Evolutionary conservation across 2,888 invertebrate species (phyloP), one percentile per base, ranked within the genome.

Genomic region (Pyrrhia umbra): DNA sequence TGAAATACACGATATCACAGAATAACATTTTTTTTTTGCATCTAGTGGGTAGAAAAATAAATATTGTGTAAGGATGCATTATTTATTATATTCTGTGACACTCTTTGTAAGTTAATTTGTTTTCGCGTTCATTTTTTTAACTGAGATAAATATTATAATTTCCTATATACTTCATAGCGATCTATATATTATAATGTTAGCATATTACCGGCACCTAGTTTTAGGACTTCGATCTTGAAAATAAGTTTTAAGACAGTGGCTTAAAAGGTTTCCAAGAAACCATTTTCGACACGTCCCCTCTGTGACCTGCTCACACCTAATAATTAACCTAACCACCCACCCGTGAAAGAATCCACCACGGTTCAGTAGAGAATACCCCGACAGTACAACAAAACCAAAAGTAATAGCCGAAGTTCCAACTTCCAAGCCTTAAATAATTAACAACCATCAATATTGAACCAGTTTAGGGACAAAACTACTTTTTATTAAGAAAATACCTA

Each of bases 211-310:
- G 1, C n/a, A 18, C 10, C 10, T 21, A 30, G 16, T 23, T 25
- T 25, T n/a, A 13, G 23, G 1, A 27, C 20, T 30, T 18, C 8
- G 4, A 37, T n/a, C 9, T 2, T 52, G 16, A 46, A 43, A 52
- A 55, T 55, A 55, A 37, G 23, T 45, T 40, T 18, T 8, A 43
- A 47, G 25, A 37, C 30, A 47, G 18, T 8, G 20, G 37, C 54
- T 77, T 77, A 47, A 20, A 79, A 73, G 77, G 77, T 77, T 77
- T 79, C 73, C 43, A 39, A 57, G 80, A 78, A 80, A 70, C 64
- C 62, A 65, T 74, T 74, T 74, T 60, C 10, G 50, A 60, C 55
- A 34, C 57, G 56, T 63, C 75, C 68, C 72, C 66, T 69, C 56
- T 34, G 9, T 77, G 68, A 80, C 68, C 54, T 67, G 52, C 50